Percentiles rank a stretch among this genome's conserved stretches.
Conservation (phyloP, 2,797 vertebrate genomes). For the Labroides dimidiatus region DNA sequence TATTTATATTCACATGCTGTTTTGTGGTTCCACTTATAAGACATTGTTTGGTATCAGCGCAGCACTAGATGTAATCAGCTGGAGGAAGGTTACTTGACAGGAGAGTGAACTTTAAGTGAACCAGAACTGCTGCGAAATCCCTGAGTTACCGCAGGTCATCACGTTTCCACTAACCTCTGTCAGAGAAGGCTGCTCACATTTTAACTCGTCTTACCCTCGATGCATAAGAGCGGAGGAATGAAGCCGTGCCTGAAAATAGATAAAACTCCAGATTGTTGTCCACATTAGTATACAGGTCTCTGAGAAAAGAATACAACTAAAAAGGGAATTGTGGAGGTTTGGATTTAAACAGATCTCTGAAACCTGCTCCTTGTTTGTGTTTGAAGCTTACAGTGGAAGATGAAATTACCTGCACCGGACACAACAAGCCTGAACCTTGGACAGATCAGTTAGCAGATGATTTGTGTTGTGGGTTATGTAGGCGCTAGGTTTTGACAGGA, state of each 20-base stretch:
- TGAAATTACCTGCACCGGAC: too few relatives aligned
- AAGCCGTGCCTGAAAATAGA: not conserved
- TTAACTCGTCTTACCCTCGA: not conserved
- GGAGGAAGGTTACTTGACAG: not conserved
- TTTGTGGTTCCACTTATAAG: slow-evolving; percentile 14
- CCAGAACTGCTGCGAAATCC: slow-evolving; percentile 35
- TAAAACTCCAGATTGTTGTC: too few relatives aligned
- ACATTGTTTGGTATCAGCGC: slow-evolving; percentile 16
- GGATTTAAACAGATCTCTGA: too few relatives aligned
- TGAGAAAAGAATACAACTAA: too few relatives aligned
- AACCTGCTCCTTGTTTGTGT: too few relatives aligned
- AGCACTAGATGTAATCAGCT: slow-evolving; percentile 21
- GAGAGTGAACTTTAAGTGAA: slow-evolving; percentile 61
- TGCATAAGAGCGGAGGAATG: slow-evolving; percentile 3
- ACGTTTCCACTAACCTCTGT: slow-evolving; percentile 7
- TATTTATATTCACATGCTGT: slow-evolving; percentile 11
- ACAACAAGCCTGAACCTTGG: too few relatives aligned
- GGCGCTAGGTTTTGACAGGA: too few relatives aligned
- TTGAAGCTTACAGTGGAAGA: too few relatives aligned
- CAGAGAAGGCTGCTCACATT: slow-evolving; percentile 22
- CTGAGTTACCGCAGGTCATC: slow-evolving; percentile 47
- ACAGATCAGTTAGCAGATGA: too few relatives aligned
- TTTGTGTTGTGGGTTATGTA: too few relatives aligned
- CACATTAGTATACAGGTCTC: too few relatives aligned
- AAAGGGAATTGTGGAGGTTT: too few relatives aligned